Base-by-base conservation (phyloP, 2,888 invertebrate genomes). In the Drosophila niveifrons region DNA sequence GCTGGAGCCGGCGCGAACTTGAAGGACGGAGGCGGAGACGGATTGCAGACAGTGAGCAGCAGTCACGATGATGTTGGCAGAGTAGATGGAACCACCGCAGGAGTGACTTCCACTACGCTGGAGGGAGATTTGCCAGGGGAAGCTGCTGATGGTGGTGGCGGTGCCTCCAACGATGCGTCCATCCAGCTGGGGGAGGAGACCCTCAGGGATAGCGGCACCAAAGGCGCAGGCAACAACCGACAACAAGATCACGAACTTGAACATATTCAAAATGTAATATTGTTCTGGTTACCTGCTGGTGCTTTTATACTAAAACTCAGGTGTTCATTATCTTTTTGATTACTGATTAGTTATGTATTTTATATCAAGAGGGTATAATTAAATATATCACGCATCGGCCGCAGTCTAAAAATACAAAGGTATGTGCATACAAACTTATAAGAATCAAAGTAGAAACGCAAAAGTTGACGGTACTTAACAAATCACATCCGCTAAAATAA, bases 11-110 rank as follows among this genome's bases (percentile, higher is more conserved):
- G 93, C 94, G 1, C 94, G 93, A 3, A 95, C 82, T 48, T 71
- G 72, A 41, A 91, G 63, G 8, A 3, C 1, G 3, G 79, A 79
- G 3, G 82, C 65, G 2, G 83, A 71, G n/a, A 78, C 76, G 44
- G 34, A 48, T 46, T 93, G 84, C 72, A 91, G 92, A 78, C 95
- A 95, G 83, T 95, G 95, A 9, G 94, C 95, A 39, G 95, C 95
- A 1, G 94, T 95, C 1, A 95, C 69, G 1, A 94, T 92, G 23
- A 85, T 72, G 41, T 93, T 93, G 51, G 93, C 88, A 15, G 81
- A 82, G 52, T 92, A 93, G 57, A 95, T 88, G 8, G 94, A 90
- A 0, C 94, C 94, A 1, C 95, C 94, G 75, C 94, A 95, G 0
- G 92, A 90, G 78, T 94, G 94, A 0, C 90, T 74, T 0, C 93